Base-by-base conservation (phyloP, 2,888 invertebrate species). In the Acanthococcus lagerstroemiae region DNA sequence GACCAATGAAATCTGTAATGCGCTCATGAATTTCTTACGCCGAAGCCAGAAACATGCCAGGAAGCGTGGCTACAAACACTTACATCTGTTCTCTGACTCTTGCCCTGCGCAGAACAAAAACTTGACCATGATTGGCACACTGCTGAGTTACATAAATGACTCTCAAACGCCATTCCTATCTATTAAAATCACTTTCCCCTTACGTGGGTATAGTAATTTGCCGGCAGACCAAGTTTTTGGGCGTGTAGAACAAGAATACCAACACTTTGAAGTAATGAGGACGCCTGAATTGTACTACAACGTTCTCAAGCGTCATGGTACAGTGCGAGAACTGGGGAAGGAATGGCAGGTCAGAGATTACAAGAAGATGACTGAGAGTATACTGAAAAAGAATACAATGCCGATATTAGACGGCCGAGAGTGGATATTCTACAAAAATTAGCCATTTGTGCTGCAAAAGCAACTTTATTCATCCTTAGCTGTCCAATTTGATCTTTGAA, bases 21-120 rank as follows among this genome's bases (percentile, higher is more conserved):
- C 55, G 24, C 17, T 55, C 4, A 2, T 3, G 2, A 7, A 55
- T 25, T 55, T 55, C n/a, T 26, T 55, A 52, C 3, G 22, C 5
- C 6, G 3, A 17, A 52, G 17, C 19, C 4, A 52, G 3, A 3
- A 3, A 19, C 5, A 22, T 9, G 22, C 22, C 3, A 21, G 12
- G 17, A 17, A 4, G 15, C 7, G 22, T 55, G 22, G 26, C 4
- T 55, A 25, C 15, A 55, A 55, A 25, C 6, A 6, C n/a, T n/a
- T 55, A 4, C 25, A 25, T 4, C 25, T 55, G 5, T 55, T 55
- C n/a, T 55, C 15, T 24, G 25, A 55, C 15, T 55, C 25, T 6
- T 55, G 55, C 26, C 55, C 26, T 3, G 25, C 5, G 5, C 55
- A 55, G 55, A 55, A 55, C 17, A 55, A 55, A 25, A 55, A 55